Conservation (phyloP, 2,888 invertebrate genomes). For the Portevinia maculata region DNA sequence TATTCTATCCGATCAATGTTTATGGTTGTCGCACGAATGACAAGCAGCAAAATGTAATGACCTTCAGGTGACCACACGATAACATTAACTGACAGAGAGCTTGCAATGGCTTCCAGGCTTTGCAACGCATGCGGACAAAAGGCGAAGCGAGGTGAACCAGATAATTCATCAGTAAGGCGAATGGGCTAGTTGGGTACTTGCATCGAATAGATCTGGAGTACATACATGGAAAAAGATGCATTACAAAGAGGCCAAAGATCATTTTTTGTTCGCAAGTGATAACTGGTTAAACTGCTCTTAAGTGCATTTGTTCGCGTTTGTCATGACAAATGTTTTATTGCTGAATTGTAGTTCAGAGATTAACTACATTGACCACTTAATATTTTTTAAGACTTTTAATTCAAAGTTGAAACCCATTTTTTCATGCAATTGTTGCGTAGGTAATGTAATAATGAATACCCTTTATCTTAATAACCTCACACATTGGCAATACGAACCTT, state of each 20-base stretch:
- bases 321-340: not conserved
- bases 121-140: not conserved
- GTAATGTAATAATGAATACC: too few species aligned
- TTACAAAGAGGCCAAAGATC: not conserved
- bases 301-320: not conserved
- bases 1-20: constrained; percentile 35
- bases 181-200: constrained; percentile 9
- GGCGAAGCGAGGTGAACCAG: constrained; percentile 38
- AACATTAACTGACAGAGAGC: constrained; percentile 8
- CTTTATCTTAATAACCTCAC: too few species aligned
- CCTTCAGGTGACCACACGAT: constrained; percentile 54
- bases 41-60: constrained; percentile 12
- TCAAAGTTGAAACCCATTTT: not conserved
- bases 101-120: not conserved
- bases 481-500: too few species aligned
- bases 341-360: constrained; percentile 5
- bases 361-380: not conserved
- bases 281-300: constrained; percentile 2
- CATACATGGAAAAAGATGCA: not conserved
- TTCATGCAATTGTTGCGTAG: not conserved
- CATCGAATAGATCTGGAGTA: constrained; percentile 21
- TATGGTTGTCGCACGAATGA: constrained; percentile 44
- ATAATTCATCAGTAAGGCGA: constrained; percentile 31
- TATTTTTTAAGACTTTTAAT: not conserved
- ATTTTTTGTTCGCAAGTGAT: not conserved